A percentile compares a stretch with the other conserved stretches of the same genome.
phyloP scores from a whole-genome alignment of 2,113 vertebrate genomes.

The Microcebus jonahi region DNA sequence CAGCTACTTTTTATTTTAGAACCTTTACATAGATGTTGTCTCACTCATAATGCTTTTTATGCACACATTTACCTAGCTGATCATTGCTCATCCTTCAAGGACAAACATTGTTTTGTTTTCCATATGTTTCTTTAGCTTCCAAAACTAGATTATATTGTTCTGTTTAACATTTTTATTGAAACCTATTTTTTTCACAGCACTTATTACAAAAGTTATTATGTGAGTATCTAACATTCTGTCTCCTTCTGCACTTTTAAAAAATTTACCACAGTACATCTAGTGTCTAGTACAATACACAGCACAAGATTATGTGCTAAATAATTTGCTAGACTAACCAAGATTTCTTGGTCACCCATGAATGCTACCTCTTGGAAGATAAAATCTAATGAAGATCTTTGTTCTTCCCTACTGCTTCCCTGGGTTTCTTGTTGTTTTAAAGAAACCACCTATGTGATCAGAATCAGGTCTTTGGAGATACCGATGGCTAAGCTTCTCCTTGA shows the following conservation, averaged over 20 bases:
- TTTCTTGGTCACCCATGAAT: background rate
- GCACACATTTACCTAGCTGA: background rate
- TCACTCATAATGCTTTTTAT: background rate
- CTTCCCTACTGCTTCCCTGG: background rate
- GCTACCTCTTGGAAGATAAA: background rate
- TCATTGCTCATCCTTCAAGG: background rate
- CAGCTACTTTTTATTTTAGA: background rate
- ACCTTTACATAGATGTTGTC: background rate
- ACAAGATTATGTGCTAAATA: conserved; percentile 24
- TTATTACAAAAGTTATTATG: background rate
- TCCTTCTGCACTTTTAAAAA: background rate
- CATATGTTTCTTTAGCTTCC: background rate
- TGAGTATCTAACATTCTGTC: background rate
- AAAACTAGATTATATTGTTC: background rate
- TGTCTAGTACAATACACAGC: background rate
- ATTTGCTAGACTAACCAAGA: background rate
- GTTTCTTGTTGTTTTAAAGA: background rate
- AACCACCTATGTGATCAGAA: background rate
- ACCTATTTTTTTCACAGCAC: background rate
- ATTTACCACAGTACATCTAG: background rate
- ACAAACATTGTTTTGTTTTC: background rate
- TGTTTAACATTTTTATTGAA: conserved; percentile 1
- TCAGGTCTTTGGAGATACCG: background rate
- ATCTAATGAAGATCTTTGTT: background rate
- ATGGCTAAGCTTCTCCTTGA: conserved; percentile 44